Evolutionary conservation across 2,888 invertebrate species (phyloP).

Genomic region (Drosophila histrio): DNA sequence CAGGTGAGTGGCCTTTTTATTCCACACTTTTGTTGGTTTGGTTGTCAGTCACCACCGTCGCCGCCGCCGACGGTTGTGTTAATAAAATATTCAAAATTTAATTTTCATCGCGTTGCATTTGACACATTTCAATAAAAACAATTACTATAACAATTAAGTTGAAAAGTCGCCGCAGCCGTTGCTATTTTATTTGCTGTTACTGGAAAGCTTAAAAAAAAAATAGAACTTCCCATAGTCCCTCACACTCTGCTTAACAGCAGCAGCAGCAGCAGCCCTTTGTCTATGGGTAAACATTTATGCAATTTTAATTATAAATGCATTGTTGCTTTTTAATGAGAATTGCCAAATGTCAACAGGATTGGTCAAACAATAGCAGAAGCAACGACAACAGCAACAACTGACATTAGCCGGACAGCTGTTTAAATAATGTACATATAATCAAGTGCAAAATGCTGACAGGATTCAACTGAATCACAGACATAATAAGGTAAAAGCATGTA

Average conservation of each 20-base stretch:
- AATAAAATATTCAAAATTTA: constrained; percentile 69
- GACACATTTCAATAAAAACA: constrained; percentile 69
- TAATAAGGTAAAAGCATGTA: not conserved
- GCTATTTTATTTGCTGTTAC: constrained; percentile 50
- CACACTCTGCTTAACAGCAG: not conserved
- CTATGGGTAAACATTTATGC: constrained; percentile 53
- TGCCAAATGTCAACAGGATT: constrained; percentile 59
- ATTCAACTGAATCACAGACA: constrained; percentile 21
- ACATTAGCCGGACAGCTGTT: constrained; percentile 24
- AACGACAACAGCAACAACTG: constrained; percentile 9
- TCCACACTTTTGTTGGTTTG: constrained; percentile 19
- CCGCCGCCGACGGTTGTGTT: constrained; percentile 13
- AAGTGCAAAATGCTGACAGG: constrained; percentile 36
- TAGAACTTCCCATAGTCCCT: not conserved
- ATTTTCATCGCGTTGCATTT: constrained; percentile 63
- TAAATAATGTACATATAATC: constrained; percentile 43
- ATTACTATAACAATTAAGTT: constrained; percentile 60
- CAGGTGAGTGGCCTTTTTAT: constrained; percentile 41
- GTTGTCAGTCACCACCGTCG: constrained; percentile 20
- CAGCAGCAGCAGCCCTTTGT: constrained; percentile 2
- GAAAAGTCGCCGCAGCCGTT: constrained; percentile 47
- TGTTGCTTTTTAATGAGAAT: constrained; percentile 60
- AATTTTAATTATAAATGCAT: constrained; percentile 67
- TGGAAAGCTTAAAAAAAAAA: constrained; percentile 15
- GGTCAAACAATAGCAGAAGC: constrained; percentile 18